These are phyloP conservation scores for Stichodactyla helianthus DNA, from an alignment of 64 coral and sea anemone species.

Conservation along the genomic window DNA sequence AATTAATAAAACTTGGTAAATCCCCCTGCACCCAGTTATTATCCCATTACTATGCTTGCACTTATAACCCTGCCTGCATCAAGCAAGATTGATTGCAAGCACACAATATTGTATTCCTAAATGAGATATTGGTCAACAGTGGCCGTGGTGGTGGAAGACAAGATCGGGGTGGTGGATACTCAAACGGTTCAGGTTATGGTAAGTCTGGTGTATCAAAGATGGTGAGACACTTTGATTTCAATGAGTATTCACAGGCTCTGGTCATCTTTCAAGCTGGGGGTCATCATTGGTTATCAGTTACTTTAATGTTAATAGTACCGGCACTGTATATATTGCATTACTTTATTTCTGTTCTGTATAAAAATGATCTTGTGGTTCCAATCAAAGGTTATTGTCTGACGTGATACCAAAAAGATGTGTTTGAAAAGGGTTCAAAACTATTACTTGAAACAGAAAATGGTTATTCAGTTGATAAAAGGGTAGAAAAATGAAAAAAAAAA, in stretches of 20 bases:
- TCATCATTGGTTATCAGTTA: constrained; percentile 47
- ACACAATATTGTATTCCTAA: constrained; percentile 22
- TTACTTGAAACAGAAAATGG: constrained; percentile 1
- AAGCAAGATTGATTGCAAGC: constrained; percentile 10
- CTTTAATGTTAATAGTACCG: background rate
- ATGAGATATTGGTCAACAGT: constrained; percentile 72
- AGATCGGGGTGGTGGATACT: constrained; percentile 61
- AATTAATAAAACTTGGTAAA: background rate
- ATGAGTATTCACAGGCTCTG: constrained; percentile 51
- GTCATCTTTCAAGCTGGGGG: constrained; percentile 52
- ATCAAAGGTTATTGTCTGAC: background rate
- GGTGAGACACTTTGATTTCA: constrained; percentile 27
- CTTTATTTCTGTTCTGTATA: background rate
- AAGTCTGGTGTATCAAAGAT: constrained; percentile 49
- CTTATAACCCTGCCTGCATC: constrained; percentile 13
- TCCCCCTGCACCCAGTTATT: background rate
- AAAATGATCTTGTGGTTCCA: background rate
- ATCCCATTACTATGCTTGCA: constrained; percentile 26
- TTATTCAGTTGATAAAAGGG: background rate
- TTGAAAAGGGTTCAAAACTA: background rate
- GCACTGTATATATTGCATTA: background rate
- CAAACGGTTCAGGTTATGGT: constrained; percentile 74
- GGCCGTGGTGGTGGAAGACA: constrained; percentile 64
- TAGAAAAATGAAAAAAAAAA: background rate
- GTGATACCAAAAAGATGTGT: background rate